phyloP scores from a whole-genome alignment of 2,113 vertebrate genomes.

The human region DNA sequence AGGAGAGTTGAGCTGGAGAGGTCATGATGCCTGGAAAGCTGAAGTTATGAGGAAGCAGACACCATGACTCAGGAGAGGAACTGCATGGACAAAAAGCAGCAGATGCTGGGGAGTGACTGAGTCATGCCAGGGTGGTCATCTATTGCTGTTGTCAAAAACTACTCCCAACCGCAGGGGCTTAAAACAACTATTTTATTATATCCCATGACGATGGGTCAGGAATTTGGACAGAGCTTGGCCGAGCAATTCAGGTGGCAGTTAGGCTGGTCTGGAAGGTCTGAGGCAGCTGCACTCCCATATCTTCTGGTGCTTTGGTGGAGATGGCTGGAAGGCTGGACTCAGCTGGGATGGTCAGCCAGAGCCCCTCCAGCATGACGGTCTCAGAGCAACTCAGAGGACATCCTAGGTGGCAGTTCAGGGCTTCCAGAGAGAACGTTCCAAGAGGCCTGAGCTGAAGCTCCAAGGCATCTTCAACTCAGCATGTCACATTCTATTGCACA shows the following conservation, averaged over 20 bases:
- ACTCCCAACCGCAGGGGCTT: neutral
- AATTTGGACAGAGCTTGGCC: neutral
- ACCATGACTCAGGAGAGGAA: neutral
- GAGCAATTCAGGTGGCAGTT: no score
- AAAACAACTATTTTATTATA: neutral
- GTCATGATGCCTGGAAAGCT: neutral
- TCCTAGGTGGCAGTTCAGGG: neutral
- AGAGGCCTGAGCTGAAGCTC: neutral
- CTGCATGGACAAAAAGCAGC: neutral
- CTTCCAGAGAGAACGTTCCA: neutral
- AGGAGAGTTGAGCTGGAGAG: neutral
- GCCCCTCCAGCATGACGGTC: neutral
- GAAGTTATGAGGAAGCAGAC: neutral
- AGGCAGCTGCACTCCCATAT: fast-evolving
- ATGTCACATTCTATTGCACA: neutral
- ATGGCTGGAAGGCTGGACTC: neutral
- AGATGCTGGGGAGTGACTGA: neutral
- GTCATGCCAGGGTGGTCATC: neutral
- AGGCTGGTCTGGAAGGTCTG: neutral
- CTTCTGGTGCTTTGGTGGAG: neutral
- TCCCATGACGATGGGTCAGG: neutral
- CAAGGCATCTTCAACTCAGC: neutral
- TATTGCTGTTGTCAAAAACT: neutral
- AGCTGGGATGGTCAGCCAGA: neutral
- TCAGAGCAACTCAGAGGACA: neutral